phyloP scores from a whole-genome alignment of 2,888 invertebrate species.

The Clistopyga incitator region DNA sequence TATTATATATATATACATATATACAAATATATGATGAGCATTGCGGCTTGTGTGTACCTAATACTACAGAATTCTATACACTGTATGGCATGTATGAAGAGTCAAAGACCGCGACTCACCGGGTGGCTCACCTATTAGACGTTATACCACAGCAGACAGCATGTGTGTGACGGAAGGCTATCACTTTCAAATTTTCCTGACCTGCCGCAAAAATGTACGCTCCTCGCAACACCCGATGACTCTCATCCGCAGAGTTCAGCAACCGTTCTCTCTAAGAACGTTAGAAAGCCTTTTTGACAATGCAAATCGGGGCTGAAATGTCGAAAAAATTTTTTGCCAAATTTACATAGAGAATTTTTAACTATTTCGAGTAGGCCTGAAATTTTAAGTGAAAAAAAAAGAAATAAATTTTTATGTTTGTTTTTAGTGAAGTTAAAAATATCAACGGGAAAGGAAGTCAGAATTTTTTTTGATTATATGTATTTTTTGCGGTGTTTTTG shows the following conservation, averaged over 20 bases:
- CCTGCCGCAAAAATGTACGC: conserved; percentile 66
- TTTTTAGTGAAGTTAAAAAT: too few relatives aligned
- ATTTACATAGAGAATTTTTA: too few relatives aligned
- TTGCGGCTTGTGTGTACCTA: background rate
- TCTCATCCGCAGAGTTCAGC: conserved; percentile 16
- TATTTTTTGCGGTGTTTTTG: too few relatives aligned
- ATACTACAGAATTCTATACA: conserved; percentile 19
- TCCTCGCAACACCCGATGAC: conserved; percentile 37
- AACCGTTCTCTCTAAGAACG: background rate
- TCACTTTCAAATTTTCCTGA: conserved; percentile 69
- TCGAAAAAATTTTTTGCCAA: too few relatives aligned
- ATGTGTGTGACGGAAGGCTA: conserved; percentile 54
- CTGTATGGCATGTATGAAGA: conserved; percentile 13
- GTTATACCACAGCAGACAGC: conserved; percentile 25
- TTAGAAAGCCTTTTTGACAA: too few relatives aligned
- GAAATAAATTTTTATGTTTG: too few relatives aligned
- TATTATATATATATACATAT: too few relatives aligned
- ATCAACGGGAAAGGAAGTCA: too few relatives aligned
- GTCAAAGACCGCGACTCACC: conserved; percentile 42
- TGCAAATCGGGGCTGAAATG: too few relatives aligned
- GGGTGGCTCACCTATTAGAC: conserved; percentile 50
- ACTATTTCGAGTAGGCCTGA: too few relatives aligned
- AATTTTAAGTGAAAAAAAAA: too few relatives aligned
- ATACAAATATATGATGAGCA: background rate
- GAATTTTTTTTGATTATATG: too few relatives aligned